Base-by-base conservation (phyloP, 2,888 invertebrate species). In the Taenaris catops region DNA sequence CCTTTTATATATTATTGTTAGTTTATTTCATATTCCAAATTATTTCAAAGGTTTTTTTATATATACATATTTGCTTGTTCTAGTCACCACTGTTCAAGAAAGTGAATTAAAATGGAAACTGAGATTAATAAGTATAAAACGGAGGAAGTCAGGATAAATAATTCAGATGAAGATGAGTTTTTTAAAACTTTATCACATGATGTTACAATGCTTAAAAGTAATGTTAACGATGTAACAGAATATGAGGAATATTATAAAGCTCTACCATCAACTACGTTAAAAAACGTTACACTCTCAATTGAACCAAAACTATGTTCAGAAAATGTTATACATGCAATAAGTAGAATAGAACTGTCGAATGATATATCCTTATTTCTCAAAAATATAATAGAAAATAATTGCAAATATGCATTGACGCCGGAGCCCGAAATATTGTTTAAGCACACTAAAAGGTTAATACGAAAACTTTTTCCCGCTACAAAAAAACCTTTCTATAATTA, bases 351-450 rank as follows among this genome's bases (percentile, higher is more conserved):
- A n/a, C n/a, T n/a, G n/a, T n/a, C n/a, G n/a, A n/a, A n/a, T 10
- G 12, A 10, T 1, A 8, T 20, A 4, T 12, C 12, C 1, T 8
- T 1, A 6, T 23, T 31, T 16, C 9, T 23, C n/a, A 23, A 10
- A 9, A 12, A 31, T 16, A 0, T 23, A 16, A 9, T 23, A 16
- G 16, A 16, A 21, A 23, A 21, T 7, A 21, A 1, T 4, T 23
- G 4, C 7, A 23, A 9, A 16, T 4, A 7, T 9, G 14, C 19
- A 6, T 20, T 20, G 3, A 14, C 5, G 34, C 55, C 50, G 26
- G 47, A 50, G 20, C 54, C 55, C 2, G 35, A 51, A 46, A 26
- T 58, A 2, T 49, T 63, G 47, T 60, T 51, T 46, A 38, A 46
- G 48, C 34, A 38, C 23, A 12, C 21, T 49, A 42, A 34, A 46